phyloP scores from a whole-genome alignment of 2,888 invertebrate species.

The Brenthis daphne region DNA sequence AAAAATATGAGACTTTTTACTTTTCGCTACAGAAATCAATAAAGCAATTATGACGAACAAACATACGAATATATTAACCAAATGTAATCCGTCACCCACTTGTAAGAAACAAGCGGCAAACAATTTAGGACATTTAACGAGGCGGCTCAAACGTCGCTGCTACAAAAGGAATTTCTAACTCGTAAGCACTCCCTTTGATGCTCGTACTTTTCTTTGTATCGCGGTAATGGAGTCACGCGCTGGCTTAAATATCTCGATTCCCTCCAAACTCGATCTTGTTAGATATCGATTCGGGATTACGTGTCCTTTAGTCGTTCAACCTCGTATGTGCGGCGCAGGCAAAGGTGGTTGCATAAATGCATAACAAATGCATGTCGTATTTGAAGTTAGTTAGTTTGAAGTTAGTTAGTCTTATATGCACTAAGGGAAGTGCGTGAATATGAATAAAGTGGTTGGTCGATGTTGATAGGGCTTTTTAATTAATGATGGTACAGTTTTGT shows the following conservation, averaged over 20 bases:
- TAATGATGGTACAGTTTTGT: no score
- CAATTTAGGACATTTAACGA: conserved; percentile 46
- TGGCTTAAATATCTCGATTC: conserved; percentile 65
- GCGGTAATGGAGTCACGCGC: conserved; percentile 58
- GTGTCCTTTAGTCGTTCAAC: conserved; percentile 18
- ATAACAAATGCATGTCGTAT: not conserved
- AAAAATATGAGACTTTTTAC: no score
- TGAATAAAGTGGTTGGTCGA: no score
- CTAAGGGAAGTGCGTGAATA: not conserved
- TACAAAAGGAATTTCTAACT: conserved; percentile 46
- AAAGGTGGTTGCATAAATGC: not conserved
- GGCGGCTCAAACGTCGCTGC: conserved; percentile 38
- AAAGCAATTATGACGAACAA: not conserved
- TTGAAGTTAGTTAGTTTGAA: not conserved
- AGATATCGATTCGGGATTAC: conserved; percentile 57
- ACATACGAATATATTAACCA: conserved; percentile 30
- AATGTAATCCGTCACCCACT: conserved; percentile 37
- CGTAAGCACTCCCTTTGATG: conserved; percentile 54
- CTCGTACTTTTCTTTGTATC: conserved; percentile 56
- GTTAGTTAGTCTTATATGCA: no score
- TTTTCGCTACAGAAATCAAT: not conserved
- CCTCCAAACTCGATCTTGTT: conserved; percentile 60
- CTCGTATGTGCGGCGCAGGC: not conserved
- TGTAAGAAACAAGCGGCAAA: conserved; percentile 40
- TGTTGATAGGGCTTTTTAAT: no score